These are phyloP conservation scores for Osmerus mordax DNA, from an alignment of 2,113 vertebrate species.

Conservation along the genomic window DNA sequence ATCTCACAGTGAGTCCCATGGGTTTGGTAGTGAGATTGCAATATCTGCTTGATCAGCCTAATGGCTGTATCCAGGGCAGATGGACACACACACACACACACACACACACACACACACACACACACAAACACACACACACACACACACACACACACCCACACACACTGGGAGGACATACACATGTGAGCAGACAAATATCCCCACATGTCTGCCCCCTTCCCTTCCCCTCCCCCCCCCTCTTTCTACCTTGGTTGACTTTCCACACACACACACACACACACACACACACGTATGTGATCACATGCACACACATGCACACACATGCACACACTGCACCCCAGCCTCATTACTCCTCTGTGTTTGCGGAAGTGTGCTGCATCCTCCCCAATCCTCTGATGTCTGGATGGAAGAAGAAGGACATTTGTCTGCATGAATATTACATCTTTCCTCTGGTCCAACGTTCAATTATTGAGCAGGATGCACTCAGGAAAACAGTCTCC, in stretches of 20 bases:
- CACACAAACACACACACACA: neutral
- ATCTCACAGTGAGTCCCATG: neutral
- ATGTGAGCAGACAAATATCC: no score
- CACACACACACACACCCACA: no score
- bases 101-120: no score
- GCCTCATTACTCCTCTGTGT: constrained; percentile 1
- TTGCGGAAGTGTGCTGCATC: constrained; percentile 35
- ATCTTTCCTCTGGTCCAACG: constrained; percentile 49
- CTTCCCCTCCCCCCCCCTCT: no score
- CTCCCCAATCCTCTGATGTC: constrained; percentile 33
- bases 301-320: neutral
- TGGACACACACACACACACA: neutral
- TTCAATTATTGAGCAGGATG: constrained; percentile 70
- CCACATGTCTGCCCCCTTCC: no score
- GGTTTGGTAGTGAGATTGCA: neutral
- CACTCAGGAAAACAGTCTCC: constrained; percentile 59
- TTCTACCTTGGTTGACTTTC: no score
- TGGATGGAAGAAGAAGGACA: constrained; percentile 48
- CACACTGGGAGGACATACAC: neutral
- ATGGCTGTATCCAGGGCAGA: neutral
- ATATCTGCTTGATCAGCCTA: neutral
- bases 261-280: no score
- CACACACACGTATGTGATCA: no score
- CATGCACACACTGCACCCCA: neutral
- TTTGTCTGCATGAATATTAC: constrained; percentile 68